Percentiles rank a stretch among this genome's conserved stretches.
phyloP scores from a whole-genome alignment of 2,113 vertebrate genomes.

The Meleagris gallopavo region DNA sequence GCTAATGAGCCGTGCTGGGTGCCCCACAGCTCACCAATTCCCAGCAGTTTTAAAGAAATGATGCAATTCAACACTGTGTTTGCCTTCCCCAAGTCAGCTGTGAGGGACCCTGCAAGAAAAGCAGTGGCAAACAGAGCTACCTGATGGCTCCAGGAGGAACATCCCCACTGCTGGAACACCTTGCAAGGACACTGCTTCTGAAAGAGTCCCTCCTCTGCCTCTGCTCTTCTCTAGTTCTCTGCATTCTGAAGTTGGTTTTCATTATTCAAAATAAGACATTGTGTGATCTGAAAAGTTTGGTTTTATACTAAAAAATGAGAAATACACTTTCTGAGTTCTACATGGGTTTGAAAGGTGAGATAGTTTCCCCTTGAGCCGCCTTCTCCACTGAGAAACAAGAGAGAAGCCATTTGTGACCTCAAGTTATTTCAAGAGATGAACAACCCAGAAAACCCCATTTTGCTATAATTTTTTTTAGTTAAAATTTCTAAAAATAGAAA shows the following conservation, averaged over 20 bases:
- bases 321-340: not conserved
- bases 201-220: not conserved
- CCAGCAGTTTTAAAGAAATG: not conserved
- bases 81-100: not conserved
- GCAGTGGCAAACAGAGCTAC: not conserved
- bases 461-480: too few species aligned
- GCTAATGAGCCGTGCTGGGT: not conserved
- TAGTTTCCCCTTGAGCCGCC: fast-evolving
- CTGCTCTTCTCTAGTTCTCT: not conserved
- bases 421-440: not conserved
- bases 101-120: not conserved
- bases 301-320: not conserved
- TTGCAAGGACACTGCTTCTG: not conserved
- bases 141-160: not conserved
- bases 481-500: not conserved
- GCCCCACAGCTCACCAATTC: constrained; percentile 3
- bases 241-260: not conserved
- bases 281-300: not conserved
- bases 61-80: fast-evolving
- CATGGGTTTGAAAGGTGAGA: too few species aligned
- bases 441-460: not conserved
- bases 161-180: not conserved
- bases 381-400: not conserved
- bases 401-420: not conserved
- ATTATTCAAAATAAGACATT: not conserved